A percentile compares a stretch with the other conserved stretches of the same genome.
Evolutionary conservation across 2,888 invertebrate genomes (phyloP).

Genomic region (Isoperla grammatica): DNA sequence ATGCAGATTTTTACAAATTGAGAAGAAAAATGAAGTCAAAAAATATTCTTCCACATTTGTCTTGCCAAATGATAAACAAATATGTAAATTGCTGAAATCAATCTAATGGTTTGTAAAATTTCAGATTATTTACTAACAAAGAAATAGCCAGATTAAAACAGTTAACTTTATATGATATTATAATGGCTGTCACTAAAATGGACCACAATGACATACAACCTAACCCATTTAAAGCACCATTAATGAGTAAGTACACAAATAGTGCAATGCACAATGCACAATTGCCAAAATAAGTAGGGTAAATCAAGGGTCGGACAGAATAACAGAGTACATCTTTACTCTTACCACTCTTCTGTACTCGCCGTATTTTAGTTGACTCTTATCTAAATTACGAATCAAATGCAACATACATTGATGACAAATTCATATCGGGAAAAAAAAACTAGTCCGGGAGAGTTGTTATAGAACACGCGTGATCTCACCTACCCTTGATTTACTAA

Average conservation of each 20-base stretch:
- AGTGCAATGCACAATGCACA: neutral
- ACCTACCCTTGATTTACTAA: too few relatives aligned
- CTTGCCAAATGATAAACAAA: too few relatives aligned
- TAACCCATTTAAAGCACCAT: constrained; percentile 46
- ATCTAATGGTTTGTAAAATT: constrained; percentile 29
- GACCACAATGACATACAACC: constrained; percentile 45
- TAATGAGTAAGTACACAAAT: constrained; percentile 1
- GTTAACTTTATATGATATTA: constrained; percentile 47
- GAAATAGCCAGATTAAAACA: constrained; percentile 46
- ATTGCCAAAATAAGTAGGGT: neutral
- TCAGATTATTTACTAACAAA: constrained; percentile 45
- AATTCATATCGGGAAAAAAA: too few relatives aligned
- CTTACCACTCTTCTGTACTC: too few relatives aligned
- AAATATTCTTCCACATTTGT: too few relatives aligned
- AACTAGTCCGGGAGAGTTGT: too few relatives aligned
- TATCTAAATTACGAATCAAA: neutral
- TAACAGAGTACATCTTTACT: too few relatives aligned
- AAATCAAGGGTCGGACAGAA: neutral
- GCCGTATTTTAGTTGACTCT: constrained; percentile 19
- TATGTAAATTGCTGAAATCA: too few relatives aligned
- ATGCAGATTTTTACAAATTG: too few relatives aligned
- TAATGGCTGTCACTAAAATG: constrained; percentile 48
- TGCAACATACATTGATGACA: too few relatives aligned
- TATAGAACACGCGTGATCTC: too few relatives aligned
- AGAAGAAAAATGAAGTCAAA: too few relatives aligned